phyloP scores from a whole-genome alignment of 2,113 vertebrate genomes.

The Istiophorus platypterus region DNA sequence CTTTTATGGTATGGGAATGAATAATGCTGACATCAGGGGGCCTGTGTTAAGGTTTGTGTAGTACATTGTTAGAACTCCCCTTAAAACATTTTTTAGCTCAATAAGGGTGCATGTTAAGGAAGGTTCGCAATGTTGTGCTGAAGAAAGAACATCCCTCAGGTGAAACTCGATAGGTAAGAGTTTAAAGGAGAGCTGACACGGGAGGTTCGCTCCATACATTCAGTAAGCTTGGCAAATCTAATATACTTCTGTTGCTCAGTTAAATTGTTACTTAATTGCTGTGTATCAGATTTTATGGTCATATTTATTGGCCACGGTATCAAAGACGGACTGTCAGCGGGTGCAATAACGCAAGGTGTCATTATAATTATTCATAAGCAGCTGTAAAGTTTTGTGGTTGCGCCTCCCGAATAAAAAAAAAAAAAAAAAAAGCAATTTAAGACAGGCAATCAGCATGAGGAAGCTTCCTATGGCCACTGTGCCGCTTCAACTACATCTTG shows the following conservation, averaged over 20 bases:
- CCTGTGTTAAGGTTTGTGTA: constrained; percentile 41
- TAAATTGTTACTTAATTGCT: constrained; percentile 48
- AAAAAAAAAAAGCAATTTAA: constrained; percentile 38
- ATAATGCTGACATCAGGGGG: constrained; percentile 38
- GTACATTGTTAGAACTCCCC: constrained; percentile 18
- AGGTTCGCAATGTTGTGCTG: constrained; percentile 30
- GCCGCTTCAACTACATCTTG: constrained; percentile 48
- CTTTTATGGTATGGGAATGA: constrained; percentile 54
- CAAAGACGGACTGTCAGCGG: constrained; percentile 33
- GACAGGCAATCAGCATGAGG: constrained; percentile 25
- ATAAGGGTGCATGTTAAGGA: constrained; percentile 15
- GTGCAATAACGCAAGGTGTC: constrained; percentile 47
- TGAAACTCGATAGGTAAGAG: constrained; percentile 17
- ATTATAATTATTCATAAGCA: constrained; percentile 69
- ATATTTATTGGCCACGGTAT: constrained; percentile 55
- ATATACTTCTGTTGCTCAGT: constrained; percentile 27
- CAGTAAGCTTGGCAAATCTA: background rate
- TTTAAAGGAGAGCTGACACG: constrained; percentile 38
- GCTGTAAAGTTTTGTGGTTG: constrained; percentile 66
- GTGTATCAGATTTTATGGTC: constrained; percentile 54
- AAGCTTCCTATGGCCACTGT: constrained; percentile 20
- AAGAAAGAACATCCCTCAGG: constrained; percentile 32
- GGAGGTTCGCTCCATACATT: constrained; percentile 12
- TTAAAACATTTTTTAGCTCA: constrained; percentile 24
- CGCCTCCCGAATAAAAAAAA: constrained; percentile 20